Evolutionary conservation across 2,888 invertebrate genomes (phyloP), one percentile per base, ranked within the genome.

Genomic region (Caenorhabditis sp.): DNA sequence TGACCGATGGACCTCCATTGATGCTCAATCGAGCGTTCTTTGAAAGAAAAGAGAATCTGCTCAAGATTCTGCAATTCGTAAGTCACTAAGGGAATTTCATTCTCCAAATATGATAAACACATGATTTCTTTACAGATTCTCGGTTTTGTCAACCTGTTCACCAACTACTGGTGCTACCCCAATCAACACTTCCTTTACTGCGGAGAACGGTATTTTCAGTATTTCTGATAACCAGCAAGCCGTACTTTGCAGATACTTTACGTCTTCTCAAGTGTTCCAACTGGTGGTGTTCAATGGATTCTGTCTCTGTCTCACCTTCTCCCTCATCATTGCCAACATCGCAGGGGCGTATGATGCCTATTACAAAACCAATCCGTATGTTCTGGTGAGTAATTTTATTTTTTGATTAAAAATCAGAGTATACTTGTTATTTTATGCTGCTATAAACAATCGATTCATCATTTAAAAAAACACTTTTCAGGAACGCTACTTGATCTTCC

Each of bases 361-460:
- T 62, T 89, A 89, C 71, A 84, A 87, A 37, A 89, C 76, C 60
- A 89, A 89, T 68, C 88, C 87, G 50, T 84, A 83, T n/a, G 61
- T 89, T 40, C 55, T 89, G 64, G 89, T 88, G 60, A 65, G 71
- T 37, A 28, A 6, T 32, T 32, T 32, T 32, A 9, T n/a, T n/a
- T n/a, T n/a, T n/a, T n/a, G n/a, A n/a, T n/a, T n/a, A n/a, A n/a
- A n/a, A n/a, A n/a, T n/a, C n/a, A n/a, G n/a, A n/a, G n/a, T n/a
- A n/a, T n/a, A n/a, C n/a, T n/a, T n/a, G n/a, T n/a, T n/a, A n/a
- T n/a, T n/a, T n/a, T n/a, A n/a, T n/a, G n/a, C n/a, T n/a, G n/a
- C n/a, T n/a, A n/a, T n/a, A n/a, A n/a, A n/a, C n/a, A n/a, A n/a
- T n/a, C n/a, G 32, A 32, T 32, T 9, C 9, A 32, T 6, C 9